Conservation (phyloP, 2,888 invertebrate genomes). For the Caenorhabditis zanzibari region DNA sequence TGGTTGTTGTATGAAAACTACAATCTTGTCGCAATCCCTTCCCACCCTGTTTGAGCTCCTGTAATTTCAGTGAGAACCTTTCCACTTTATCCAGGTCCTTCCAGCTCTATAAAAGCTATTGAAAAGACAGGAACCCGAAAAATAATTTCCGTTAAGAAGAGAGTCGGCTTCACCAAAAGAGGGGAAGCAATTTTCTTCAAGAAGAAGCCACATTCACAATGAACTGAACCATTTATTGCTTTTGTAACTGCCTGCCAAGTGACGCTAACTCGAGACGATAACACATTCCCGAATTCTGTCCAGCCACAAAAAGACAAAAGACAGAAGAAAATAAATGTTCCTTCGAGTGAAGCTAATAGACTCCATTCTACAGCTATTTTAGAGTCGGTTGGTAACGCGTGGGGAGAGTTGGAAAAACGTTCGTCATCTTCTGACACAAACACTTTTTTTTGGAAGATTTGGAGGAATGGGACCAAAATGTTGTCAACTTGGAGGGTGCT, state of each 20-base stretch:
- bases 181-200: slow-evolving; percentile 44
- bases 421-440: too few relatives aligned
- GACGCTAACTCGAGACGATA: slow-evolving; percentile 14
- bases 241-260: slow-evolving; percentile 37
- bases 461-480: too few relatives aligned
- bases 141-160: slow-evolving; percentile 40
- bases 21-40: not conserved
- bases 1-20: slow-evolving; percentile 21
- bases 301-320: slow-evolving; percentile 7
- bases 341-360: not conserved
- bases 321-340: not conserved
- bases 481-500: too few relatives aligned
- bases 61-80: not conserved
- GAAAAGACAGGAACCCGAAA: slow-evolving; percentile 25
- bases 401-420: too few relatives aligned
- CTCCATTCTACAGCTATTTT: not conserved
- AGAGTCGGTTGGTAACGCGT: too few relatives aligned
- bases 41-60: not conserved
- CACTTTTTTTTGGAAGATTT: too few relatives aligned
- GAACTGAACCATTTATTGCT: slow-evolving; percentile 54
- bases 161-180: slow-evolving; percentile 16
- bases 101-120: slow-evolving; percentile 22
- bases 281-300: slow-evolving; percentile 10
- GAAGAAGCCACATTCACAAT: slow-evolving; percentile 19
- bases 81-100: slow-evolving; percentile 15